Percentiles rank a stretch among this genome's conserved stretches.
These are phyloP conservation scores for Rhagonycha lutea DNA, from an alignment of 2,888 invertebrate species.

Conservation along the genomic window DNA sequence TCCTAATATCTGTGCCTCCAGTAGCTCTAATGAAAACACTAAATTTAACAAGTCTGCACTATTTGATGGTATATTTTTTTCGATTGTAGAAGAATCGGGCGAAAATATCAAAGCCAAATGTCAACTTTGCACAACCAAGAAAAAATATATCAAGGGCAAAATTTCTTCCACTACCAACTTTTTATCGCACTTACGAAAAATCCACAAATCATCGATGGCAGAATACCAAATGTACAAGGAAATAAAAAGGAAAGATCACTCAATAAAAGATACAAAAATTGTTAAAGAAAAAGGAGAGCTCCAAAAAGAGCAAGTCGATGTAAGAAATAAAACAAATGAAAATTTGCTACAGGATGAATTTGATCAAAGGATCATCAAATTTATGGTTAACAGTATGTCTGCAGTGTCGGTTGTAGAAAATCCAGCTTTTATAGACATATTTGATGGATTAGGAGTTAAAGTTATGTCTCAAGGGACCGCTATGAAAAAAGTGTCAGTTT, in stretches of 20 bases:
- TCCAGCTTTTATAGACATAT: not conserved
- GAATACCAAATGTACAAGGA: not conserved
- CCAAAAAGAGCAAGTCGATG: not conserved
- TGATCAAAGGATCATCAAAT: not conserved
- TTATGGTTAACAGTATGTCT: not conserved
- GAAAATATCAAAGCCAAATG: not conserved
- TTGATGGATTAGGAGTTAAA: not conserved
- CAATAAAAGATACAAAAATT: not conserved
- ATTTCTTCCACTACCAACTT: not conserved
- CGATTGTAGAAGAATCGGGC: not conserved
- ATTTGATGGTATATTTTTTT: not conserved
- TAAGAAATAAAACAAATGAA: not conserved
- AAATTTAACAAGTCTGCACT: not conserved
- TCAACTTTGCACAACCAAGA: not conserved
- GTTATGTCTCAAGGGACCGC: not conserved
- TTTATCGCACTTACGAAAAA: not conserved
- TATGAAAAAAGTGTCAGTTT: not conserved
- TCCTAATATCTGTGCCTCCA: not conserved
- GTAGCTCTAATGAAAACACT: not conserved
- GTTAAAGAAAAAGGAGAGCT: not conserved
- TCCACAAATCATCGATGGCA: not conserved
- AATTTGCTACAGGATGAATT: not conserved
- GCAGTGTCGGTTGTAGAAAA: not conserved
- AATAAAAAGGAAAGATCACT: not conserved
- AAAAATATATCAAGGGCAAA: not conserved